Percentiles rank a stretch among this genome's conserved stretches.
Evolutionary conservation across 2,888 invertebrate species (phyloP).

Genomic region (Lottia gigantea): DNA sequence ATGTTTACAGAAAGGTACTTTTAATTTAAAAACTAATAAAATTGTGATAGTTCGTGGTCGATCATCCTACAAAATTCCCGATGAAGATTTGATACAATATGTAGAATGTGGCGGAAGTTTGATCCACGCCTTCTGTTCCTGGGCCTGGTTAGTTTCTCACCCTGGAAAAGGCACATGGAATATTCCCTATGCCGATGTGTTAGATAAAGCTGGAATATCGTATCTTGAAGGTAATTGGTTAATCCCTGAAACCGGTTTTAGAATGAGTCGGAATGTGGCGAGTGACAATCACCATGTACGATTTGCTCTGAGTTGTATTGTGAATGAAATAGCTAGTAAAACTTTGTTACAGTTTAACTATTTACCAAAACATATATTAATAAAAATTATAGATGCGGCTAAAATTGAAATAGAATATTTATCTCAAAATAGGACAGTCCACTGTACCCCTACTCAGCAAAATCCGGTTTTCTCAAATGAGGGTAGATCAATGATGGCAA

Average conservation of each 20-base stretch:
- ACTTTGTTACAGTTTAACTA: background rate
- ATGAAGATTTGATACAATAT: background rate
- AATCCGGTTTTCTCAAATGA: slow-evolving; percentile 3
- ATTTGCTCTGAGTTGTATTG: background rate
- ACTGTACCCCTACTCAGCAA: background rate
- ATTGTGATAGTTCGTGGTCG: background rate
- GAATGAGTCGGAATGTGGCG: background rate
- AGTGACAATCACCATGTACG: background rate
- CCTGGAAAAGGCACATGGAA: background rate
- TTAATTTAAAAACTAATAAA: background rate
- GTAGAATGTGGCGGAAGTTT: background rate
- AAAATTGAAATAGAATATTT: background rate
- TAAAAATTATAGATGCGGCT: background rate
- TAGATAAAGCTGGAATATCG: background rate
- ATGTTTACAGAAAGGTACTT: background rate
- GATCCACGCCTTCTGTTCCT: background rate
- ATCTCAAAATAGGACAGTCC: background rate
- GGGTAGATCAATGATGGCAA: background rate
- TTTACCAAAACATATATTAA: background rate
- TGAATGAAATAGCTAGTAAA: background rate
- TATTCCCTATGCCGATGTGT: background rate
- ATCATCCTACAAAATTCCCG: background rate
- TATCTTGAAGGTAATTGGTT: background rate
- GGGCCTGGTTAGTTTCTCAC: background rate
- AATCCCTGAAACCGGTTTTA: background rate